These are phyloP conservation scores for Bemisia tabaci DNA, from an alignment of 1,140 invertebrate species.

Conservation along the genomic window DNA sequence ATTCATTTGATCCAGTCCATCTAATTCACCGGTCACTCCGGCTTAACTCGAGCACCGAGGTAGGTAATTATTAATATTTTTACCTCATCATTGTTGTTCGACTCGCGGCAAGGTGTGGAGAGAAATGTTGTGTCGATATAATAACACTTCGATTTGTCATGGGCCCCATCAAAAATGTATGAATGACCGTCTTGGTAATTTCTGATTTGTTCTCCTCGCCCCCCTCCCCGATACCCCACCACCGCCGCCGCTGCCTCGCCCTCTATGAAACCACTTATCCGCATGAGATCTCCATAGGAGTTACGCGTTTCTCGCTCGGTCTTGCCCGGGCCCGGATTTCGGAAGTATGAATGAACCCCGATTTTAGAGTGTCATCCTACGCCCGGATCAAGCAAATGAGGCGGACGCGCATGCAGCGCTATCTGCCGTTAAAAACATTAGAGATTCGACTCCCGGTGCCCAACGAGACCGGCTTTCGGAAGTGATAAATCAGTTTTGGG, in stretches of 20 bases:
- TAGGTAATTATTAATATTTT: constrained; percentile 1
- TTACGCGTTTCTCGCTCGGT: too few relatives aligned
- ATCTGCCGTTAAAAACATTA: too few relatives aligned
- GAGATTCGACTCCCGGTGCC: too few relatives aligned
- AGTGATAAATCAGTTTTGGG: too few relatives aligned
- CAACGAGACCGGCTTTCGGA: too few relatives aligned
- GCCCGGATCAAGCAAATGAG: too few relatives aligned
- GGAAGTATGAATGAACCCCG: too few relatives aligned
- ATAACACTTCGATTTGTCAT: neutral
- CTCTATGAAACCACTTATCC: too few relatives aligned
- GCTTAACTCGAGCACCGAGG: neutral
- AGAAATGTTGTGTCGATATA: neutral
- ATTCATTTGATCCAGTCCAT: neutral
- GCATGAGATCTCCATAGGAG: too few relatives aligned
- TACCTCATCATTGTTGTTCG: neutral
- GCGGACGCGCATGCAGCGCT: too few relatives aligned
- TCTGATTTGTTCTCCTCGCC: neutral
- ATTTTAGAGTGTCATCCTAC: too few relatives aligned
- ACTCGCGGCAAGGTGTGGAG: neutral
- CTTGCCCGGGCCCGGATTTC: too few relatives aligned
- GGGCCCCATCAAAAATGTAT: neutral
- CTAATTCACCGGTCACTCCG: neutral
- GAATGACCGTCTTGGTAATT: neutral
- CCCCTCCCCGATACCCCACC: neutral
- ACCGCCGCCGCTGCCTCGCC: neutral